Percentiles rank a stretch among this genome's conserved stretches.
These are phyloP conservation scores for Riparia riparia DNA, from an alignment of 2,113 vertebrate genomes.

Conservation along the genomic window DNA sequence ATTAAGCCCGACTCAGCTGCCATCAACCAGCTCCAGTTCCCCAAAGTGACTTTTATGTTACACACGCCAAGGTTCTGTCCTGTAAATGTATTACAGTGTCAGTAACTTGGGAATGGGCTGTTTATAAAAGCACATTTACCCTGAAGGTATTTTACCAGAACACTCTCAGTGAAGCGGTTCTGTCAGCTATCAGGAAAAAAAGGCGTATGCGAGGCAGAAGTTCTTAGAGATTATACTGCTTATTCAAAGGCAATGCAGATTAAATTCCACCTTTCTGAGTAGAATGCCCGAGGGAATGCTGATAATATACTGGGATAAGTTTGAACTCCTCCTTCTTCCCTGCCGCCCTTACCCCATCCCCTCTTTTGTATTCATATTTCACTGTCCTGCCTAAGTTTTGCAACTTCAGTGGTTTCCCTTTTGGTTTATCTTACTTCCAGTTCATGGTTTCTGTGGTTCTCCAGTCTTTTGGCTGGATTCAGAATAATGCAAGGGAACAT, in stretches of 20 bases:
- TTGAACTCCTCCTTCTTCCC: background rate
- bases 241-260: background rate
- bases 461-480: background rate
- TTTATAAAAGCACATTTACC: background rate
- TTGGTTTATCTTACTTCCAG: background rate
- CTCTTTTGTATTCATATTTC: background rate
- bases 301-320: background rate
- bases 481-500: background rate
- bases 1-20: background rate
- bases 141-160: background rate
- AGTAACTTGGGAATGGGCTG: background rate
- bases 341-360: background rate
- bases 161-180: background rate
- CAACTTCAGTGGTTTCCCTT: background rate
- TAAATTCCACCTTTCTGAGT: constrained; percentile 1
- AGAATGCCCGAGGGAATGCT: background rate
- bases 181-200: constrained; percentile 17
- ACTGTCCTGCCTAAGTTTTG: background rate
- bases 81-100: background rate
- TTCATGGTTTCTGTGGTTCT: background rate
- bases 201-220: background rate
- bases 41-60: background rate
- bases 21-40: background rate
- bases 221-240: background rate
- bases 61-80: background rate